Base-by-base conservation (phyloP, 1,140 invertebrate species). In the Polypedilum pembai region DNA sequence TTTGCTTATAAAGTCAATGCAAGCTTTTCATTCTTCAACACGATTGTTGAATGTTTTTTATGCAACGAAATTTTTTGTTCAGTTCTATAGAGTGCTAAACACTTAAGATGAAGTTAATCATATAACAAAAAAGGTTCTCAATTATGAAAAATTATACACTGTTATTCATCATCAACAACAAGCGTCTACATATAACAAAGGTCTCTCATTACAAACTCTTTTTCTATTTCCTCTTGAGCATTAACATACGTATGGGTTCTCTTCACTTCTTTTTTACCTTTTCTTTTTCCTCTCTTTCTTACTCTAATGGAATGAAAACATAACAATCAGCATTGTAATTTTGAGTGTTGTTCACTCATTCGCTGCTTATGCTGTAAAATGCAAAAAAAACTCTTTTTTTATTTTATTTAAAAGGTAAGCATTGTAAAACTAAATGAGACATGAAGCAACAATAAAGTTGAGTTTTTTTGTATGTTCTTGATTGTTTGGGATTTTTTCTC, bases 81-180 rank as follows among this genome's bases (percentile, higher is more conserved):
- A n/a, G 41, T 45, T 56, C 3, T n/a, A 4, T 4, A n/a, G 3
- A n/a, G 45, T 56, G 12, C n/a, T 15, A 56, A n/a, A 56, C 45
- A 56, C 45, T 56, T n/a, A 15, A 56, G 45, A 4, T 56, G 8
- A 56, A 56, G 45, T 56, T 56, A 56, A 56, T 56, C 45, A 56
- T 56, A 56, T n/a, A 8, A n/a, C 15, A 12, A 56, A 56, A 56
- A 56, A 56, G 45, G 45, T 56, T 56, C 45, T 56, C 45, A 56
- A 56, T 56, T 56, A 56, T 56, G 45, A 56, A 56, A 56, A 56
- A 56, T 56, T 56, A 56, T 12, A 56, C 45, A 56, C 45, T 12
- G 45, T 56, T 56, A 56, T 10, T 56, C 45, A 56, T 56, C 45
- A 12, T 15, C 45, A 56, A 56, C 45, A 56, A 56, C 45, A 56